Base-by-base conservation (phyloP, 2,797 vertebrate genomes). In the Trichosurus vulpecula region DNA sequence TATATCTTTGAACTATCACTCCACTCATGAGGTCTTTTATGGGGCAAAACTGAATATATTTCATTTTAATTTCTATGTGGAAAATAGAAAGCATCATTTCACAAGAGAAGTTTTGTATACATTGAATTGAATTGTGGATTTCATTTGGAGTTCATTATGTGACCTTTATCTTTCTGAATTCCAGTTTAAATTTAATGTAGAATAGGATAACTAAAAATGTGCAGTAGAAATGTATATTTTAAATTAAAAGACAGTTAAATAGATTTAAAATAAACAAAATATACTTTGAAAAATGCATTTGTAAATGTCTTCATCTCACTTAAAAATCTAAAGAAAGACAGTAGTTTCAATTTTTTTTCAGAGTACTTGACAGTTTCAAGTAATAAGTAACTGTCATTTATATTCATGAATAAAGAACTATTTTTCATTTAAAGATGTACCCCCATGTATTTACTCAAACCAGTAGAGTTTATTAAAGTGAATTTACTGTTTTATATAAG, bases 111-210 rank as follows among this genome's bases (percentile, higher is more conserved):
- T 94, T 52, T 52, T 97, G 61, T 96, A 57, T 31, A 92, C 25
- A n/a, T 91, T 95, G 53, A 97, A 98, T 98, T 97, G 61, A 96
- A 52, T 95, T 94, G 94, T 94, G 92, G 95, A 91, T 97, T 96
- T 97, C 2, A 91, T 35, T 52, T 35, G 22, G 90, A 54, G 10
- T 95, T 98, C 94, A 96, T 22, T 97, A 81, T 90, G 35, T 97
- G 94, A 97, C 11, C 92, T 98, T 97, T 98, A 96, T 96, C 74
- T 96, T 95, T 92, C 61, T 90, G 22, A 94, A 95, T 97, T 96
- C 66, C 93, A 94, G 90, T 97, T 97, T 97, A 95, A 98, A 98
- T 97, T 93, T 30, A 96, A 93, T 54, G n/a, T 81, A 92, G 51
- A 55, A 58, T 97, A 74, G 19, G 87, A 25, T 95, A 94, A 89